A percentile compares a stretch with the other conserved stretches of the same genome.
phyloP scores from a whole-genome alignment of 1,140 invertebrate species.

The Capitella teleta region DNA sequence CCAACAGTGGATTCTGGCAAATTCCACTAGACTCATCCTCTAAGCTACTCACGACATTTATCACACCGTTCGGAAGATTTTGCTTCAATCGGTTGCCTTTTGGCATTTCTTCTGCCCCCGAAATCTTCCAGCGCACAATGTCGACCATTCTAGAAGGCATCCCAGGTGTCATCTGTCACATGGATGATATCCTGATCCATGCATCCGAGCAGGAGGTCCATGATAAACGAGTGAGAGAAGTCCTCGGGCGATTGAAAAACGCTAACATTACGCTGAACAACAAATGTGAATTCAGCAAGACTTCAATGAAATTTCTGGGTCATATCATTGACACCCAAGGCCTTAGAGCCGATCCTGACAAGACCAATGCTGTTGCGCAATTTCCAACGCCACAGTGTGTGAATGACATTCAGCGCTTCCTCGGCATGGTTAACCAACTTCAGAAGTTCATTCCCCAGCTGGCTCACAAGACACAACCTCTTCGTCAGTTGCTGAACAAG shows the following conservation, averaged over 20 bases:
- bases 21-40: conserved; percentile 12
- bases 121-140: conserved; percentile 15
- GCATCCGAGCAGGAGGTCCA: background rate
- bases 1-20: conserved; percentile 17
- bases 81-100: conserved; percentile 15
- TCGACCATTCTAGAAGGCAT: background rate
- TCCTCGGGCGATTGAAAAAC: background rate
- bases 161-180: conserved; percentile 9
- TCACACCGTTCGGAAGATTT: conserved; percentile 14
- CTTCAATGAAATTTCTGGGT: background rate
- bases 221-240: conserved; percentile 1
- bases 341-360: conserved; percentile 20
- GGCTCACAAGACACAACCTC: conserved; percentile 1
- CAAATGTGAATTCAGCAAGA: conserved; percentile 2
- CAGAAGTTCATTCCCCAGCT: conserved; percentile 9
- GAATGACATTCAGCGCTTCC: conserved; percentile 15
- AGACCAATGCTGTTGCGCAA: conserved; percentile 18
- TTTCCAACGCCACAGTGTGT: conserved; percentile 13
- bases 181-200: conserved; percentile 12
- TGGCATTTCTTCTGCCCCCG: conserved; percentile 14
- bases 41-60: conserved; percentile 19
- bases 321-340: background rate
- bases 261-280: conserved; percentile 5
- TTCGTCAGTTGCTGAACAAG: conserved; percentile 11
- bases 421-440: conserved; percentile 17